Evolutionary conservation across 2,113 vertebrate species (phyloP).

Genomic region (Sminthopsis crassicaudata): DNA sequence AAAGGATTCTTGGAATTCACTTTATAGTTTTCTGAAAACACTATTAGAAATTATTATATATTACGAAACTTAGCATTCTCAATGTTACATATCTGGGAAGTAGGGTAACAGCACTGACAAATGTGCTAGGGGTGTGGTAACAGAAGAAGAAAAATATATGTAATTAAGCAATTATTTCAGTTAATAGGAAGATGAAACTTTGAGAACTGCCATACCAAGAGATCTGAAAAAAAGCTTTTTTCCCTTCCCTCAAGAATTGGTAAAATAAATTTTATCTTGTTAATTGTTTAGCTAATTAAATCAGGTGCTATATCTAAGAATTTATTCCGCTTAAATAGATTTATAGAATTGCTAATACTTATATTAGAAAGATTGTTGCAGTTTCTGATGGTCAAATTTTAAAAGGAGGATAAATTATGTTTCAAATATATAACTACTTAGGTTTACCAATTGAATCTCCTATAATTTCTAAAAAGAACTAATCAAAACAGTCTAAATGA

Average conservation of each 20-base stretch:
- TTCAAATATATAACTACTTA: background rate
- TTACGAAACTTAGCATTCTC: conserved; percentile 70
- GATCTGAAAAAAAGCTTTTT: background rate
- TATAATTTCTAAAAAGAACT: background rate
- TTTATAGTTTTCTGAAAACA: conserved; percentile 21
- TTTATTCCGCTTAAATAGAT: background rate
- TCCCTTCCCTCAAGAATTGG: background rate
- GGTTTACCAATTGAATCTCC: background rate
- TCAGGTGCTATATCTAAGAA: background rate
- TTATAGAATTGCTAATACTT: background rate
- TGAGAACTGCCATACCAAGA: background rate
- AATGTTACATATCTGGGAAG: conserved; percentile 47
- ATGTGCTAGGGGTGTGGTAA: background rate
- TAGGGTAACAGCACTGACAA: conserved; percentile 46
- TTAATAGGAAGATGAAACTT: conserved; percentile 39
- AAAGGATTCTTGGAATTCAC: conserved; percentile 68
- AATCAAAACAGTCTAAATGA: background rate
- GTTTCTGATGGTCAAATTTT: background rate
- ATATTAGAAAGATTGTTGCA: background rate
- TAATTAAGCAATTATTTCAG: background rate
- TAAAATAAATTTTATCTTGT: background rate
- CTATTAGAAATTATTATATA: conserved; percentile 48
- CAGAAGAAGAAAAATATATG: background rate
- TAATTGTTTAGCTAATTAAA: background rate
- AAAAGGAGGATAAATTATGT: background rate